phyloP scores from a whole-genome alignment of 2,113 vertebrate genomes.

The Tympanuchus pallidicinctus region DNA sequence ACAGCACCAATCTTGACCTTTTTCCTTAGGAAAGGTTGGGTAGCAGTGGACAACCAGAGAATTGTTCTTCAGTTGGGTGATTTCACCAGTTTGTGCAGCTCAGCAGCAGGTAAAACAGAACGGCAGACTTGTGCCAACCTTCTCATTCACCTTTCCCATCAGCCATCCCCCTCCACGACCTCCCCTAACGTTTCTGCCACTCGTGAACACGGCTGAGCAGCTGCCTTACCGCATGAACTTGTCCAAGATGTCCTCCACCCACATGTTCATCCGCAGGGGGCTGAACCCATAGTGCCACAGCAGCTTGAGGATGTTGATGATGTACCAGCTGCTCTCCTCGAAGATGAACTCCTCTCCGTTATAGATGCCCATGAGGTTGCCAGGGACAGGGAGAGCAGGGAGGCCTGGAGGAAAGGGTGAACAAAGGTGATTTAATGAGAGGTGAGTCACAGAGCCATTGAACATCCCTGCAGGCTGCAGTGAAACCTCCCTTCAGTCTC shows the following conservation, averaged over 20 bases:
- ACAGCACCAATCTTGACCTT: rapidly evolving
- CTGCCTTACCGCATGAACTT: constrained; percentile 92
- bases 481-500: no score
- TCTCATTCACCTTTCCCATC: not conserved
- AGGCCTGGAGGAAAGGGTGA: constrained; percentile 78
- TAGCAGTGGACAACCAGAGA: no score
- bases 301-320: constrained; percentile 86
- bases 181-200: not conserved
- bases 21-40: not conserved
- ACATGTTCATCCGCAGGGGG: constrained; percentile 90
- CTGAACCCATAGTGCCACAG: constrained; percentile 91
- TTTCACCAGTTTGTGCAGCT: not conserved
- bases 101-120: not conserved
- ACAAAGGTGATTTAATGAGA: not conserved
- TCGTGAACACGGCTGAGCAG: not conserved
- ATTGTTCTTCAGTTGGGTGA: not conserved
- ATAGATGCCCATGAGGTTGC: constrained; percentile 83
- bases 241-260: constrained; percentile 91
- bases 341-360: constrained; percentile 90
- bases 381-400: not conserved
- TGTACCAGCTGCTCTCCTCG: constrained; percentile 92
- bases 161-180: not conserved
- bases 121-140: not conserved
- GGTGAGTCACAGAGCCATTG: not conserved
- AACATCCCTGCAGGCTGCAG: no score